phyloP scores from a whole-genome alignment of 53 echinoderm and acorn worm species.

The Holothuria leucospilota region DNA sequence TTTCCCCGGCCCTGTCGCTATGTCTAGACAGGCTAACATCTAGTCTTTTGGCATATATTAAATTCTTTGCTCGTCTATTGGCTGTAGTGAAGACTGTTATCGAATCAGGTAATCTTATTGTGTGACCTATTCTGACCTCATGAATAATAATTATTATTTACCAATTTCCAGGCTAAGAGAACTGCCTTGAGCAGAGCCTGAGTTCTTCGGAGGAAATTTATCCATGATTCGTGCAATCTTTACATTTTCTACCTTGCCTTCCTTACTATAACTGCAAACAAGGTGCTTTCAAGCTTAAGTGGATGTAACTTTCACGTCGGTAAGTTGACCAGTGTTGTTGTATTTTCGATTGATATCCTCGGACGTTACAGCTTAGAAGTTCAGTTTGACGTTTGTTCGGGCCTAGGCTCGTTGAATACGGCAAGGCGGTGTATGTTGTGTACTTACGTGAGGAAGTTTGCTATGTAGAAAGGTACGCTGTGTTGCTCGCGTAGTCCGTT shows the following conservation, averaged over 20 bases:
- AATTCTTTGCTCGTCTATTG: neutral
- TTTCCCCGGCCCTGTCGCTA: neutral
- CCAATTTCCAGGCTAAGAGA: slow-evolving; percentile 41
- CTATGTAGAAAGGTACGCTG: neutral
- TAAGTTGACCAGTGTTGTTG: neutral
- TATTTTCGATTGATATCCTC: neutral
- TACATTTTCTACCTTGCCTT: slow-evolving; percentile 47
- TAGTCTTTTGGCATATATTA: neutral
- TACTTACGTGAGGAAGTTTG: neutral
- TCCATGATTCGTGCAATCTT: slow-evolving; percentile 42
- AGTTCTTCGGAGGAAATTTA: slow-evolving; percentile 23
- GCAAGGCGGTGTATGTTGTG: no score
- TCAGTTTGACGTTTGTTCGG: neutral
- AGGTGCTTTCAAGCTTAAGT: slow-evolving; percentile 49
- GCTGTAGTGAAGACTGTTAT: neutral
- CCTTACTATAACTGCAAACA: slow-evolving; percentile 43
- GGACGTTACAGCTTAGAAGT: neutral
- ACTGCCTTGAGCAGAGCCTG: slow-evolving; percentile 51
- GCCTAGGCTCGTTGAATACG: no score
- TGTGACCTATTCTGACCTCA: slow-evolving; percentile 25
- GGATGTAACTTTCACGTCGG: slow-evolving; percentile 44
- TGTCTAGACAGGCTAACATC: neutral
- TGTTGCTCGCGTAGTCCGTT: neutral
- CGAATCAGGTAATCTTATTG: slow-evolving; percentile 29
- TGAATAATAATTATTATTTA: slow-evolving; percentile 46